Evolutionary conservation across 2,113 vertebrate genomes (phyloP).

Genomic region (Odontophorus gujanensis): DNA sequence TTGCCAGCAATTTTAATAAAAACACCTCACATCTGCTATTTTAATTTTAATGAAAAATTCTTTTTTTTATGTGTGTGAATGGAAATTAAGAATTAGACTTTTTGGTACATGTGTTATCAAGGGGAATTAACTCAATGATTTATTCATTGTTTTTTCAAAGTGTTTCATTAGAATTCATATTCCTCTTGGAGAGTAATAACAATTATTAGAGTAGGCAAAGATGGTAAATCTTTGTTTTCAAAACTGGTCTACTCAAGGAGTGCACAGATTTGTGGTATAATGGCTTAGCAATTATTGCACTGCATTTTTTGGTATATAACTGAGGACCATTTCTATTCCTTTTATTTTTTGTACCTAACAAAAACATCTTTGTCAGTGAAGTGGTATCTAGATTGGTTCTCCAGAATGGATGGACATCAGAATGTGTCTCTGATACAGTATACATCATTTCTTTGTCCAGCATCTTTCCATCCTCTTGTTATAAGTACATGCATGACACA

Average conservation of each 20-base stretch:
- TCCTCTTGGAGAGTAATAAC: background rate
- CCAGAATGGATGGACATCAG: background rate
- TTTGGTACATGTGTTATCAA: background rate
- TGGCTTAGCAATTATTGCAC: background rate
- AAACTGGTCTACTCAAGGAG: background rate
- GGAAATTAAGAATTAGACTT: slow-evolving; percentile 44
- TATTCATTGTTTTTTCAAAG: slow-evolving; percentile 39
- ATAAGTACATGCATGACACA: background rate
- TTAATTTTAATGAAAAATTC: slow-evolving; percentile 38
- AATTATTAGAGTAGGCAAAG: background rate
- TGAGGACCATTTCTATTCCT: background rate
- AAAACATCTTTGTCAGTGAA: background rate
- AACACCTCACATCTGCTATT: background rate
- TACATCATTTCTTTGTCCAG: background rate
- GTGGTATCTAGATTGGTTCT: background rate
- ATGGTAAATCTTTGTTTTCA: background rate
- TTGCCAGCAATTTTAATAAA: slow-evolving; percentile 21
- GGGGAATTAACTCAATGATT: slow-evolving; percentile 37
- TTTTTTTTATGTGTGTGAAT: slow-evolving; percentile 7
- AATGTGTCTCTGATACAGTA: background rate
- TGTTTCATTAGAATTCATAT: slow-evolving; percentile 50
- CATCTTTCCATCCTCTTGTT: background rate
- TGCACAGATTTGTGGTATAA: background rate
- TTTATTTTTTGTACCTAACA: background rate
- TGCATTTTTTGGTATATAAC: background rate